Conservation (phyloP, 2,113 vertebrate genomes). For the Myanophis thanlyinensis region DNA sequence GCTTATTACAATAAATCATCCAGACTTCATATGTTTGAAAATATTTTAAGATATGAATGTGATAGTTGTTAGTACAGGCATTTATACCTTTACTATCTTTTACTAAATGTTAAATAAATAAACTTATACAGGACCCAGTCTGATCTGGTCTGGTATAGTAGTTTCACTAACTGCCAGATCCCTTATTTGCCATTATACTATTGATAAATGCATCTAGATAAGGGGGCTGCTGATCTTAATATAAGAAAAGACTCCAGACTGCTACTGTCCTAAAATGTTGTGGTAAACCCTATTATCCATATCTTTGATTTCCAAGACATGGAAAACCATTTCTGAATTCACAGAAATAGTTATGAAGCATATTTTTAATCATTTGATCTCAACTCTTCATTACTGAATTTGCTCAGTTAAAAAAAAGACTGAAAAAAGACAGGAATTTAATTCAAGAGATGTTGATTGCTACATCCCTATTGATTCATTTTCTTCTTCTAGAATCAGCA, state of each 20-base stretch:
- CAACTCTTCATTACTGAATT: background rate
- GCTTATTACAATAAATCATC: background rate
- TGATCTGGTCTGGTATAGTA: background rate
- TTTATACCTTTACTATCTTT: background rate
- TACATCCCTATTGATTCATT: background rate
- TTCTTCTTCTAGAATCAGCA: background rate
- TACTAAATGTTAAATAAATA: background rate
- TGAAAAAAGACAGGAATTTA: background rate
- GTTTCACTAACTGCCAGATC: background rate
- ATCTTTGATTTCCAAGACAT: background rate
- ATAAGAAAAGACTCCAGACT: background rate
- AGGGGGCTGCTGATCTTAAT: background rate
- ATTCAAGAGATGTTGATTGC: background rate
- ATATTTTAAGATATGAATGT: background rate
- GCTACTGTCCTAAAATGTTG: background rate
- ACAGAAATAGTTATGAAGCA: background rate
- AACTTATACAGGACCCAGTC: background rate
- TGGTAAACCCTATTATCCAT: background rate
- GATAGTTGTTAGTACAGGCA: background rate
- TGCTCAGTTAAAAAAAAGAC: background rate
- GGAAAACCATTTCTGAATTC: background rate
- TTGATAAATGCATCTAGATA: background rate
- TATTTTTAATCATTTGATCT: background rate
- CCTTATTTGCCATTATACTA: background rate
- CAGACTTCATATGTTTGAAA: background rate